Percentiles rank a stretch among this genome's conserved stretches.
phyloP scores from a whole-genome alignment of 53 echinoderm and acorn worm species.

The Echinarachnius parma region DNA sequence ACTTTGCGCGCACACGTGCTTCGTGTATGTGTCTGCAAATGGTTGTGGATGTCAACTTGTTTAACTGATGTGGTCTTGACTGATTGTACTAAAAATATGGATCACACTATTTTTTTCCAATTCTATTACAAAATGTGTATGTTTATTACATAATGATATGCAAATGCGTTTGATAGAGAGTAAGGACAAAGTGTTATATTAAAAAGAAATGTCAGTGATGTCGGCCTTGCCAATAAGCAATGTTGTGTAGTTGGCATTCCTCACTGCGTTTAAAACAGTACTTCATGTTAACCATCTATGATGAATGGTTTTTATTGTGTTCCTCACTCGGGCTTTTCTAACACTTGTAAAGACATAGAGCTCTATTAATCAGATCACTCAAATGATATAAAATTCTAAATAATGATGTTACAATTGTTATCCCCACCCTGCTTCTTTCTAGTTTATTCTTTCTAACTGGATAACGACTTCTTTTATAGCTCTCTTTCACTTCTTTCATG shows the following conservation, averaged over 20 bases:
- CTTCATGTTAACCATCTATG: slow-evolving; percentile 47
- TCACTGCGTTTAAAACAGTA: slow-evolving; percentile 51
- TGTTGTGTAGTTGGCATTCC: slow-evolving; percentile 47
- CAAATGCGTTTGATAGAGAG: too few relatives aligned
- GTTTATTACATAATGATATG: slow-evolving; percentile 37
- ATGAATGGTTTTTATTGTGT: slow-evolving; percentile 31
- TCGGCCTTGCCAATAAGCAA: slow-evolving; percentile 45
- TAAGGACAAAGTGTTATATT: too few relatives aligned
- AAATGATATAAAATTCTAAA: too few relatives aligned
- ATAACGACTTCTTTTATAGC: too few relatives aligned
- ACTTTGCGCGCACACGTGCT: background rate
- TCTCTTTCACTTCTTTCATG: too few relatives aligned
- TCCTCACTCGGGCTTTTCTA: slow-evolving; percentile 31
- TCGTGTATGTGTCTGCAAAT: background rate
- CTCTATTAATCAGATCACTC: too few relatives aligned
- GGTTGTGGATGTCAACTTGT: too few relatives aligned
- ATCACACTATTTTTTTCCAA: slow-evolving; percentile 33
- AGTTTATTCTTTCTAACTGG: too few relatives aligned
- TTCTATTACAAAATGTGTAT: slow-evolving; percentile 46
- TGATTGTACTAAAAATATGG: slow-evolving; percentile 40
- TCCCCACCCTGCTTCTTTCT: too few relatives aligned
- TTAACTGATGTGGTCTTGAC: slow-evolving; percentile 40
- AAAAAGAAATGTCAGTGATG: slow-evolving; percentile 37
- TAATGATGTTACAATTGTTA: too few relatives aligned
- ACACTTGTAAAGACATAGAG: too few relatives aligned